Conservation (phyloP, 64 coral and sea anemone genomes). For the Catalaphyllia jardinei region DNA sequence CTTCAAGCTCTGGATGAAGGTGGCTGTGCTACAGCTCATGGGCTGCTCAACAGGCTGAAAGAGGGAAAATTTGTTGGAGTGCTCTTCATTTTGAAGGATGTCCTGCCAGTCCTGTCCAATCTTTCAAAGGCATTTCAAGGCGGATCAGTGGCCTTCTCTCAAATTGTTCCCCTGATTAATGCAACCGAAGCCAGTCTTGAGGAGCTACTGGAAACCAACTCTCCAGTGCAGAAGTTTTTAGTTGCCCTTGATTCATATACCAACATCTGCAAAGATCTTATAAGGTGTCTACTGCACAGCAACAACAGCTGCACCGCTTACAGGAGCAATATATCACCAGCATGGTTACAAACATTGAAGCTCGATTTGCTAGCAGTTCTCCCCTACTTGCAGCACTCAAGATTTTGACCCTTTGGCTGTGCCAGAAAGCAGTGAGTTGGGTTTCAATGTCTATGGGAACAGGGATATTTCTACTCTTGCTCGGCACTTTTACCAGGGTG, state of each 20-base stretch:
- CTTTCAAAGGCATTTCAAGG: slow-evolving; percentile 66
- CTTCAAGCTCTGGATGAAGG: slow-evolving; percentile 21
- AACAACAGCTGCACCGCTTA: slow-evolving; percentile 30
- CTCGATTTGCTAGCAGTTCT: slow-evolving; percentile 32
- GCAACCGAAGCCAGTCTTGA: slow-evolving; percentile 71
- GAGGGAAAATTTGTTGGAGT: slow-evolving; percentile 57
- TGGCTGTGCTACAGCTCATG: slow-evolving; percentile 66
- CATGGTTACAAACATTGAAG: slow-evolving; percentile 40
- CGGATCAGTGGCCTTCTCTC: slow-evolving; percentile 53
- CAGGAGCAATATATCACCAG: slow-evolving; percentile 50
- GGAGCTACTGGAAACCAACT: slow-evolving; percentile 57
- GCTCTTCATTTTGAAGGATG: slow-evolving; percentile 63
- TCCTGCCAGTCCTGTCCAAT: slow-evolving; percentile 45
- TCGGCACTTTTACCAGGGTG: slow-evolving; percentile 50
- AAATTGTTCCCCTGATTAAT: slow-evolving; percentile 56
- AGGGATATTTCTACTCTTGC: slow-evolving; percentile 22
- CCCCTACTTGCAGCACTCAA: slow-evolving; percentile 56
- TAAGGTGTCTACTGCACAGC: slow-evolving; percentile 32
- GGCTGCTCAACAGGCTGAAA: slow-evolving; percentile 38
- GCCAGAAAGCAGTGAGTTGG: slow-evolving; percentile 50
- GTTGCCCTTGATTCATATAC: slow-evolving; percentile 47
- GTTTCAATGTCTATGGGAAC: slow-evolving; percentile 21
- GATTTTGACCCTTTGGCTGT: slow-evolving; percentile 50
- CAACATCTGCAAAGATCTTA: slow-evolving; percentile 58
- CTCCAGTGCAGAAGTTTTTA: slow-evolving; percentile 49